Evolutionary conservation across 2,888 invertebrate species (phyloP), one percentile per base, ranked within the genome.

Genomic region (Drosophila aldrichi): DNA sequence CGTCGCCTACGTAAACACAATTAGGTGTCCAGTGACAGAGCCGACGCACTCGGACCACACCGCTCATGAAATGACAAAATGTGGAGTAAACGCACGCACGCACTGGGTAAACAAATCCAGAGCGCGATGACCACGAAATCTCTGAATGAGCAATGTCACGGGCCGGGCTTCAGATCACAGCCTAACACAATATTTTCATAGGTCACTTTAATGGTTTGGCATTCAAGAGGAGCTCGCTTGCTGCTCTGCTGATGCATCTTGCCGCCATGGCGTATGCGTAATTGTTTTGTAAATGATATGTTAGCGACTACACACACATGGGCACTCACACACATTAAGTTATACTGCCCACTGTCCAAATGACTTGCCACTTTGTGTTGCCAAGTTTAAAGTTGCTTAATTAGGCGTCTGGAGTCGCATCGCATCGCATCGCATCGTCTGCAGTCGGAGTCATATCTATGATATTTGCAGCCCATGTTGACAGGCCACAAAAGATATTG

Each of bases 161-260:
- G 76, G 55, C 61, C 67, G 78, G 76, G 55, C 61, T 55, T 18
- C 70, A 69, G 71, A 63, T 54, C 48, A 55, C 51, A 57, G 48
- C 84, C 85, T 84, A 87, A 89, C 72, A 87, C 62, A 87, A 87
- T 87, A 87, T 87, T 87, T 74, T 82, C 81, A 74, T 84, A 84
- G 81, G 81, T 84, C 88, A 81, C 82, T 87, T 89, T 76, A 79
- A 89, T 87, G 88, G 85, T 59, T 84, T 74, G 73, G 64, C 64
- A 70, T 75, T 81, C 46, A 65, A 80, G 79, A 75, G 71, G 63
- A 46, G 55, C 55, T 62, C 32, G 41, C 32, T 18, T 43, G 40
- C 52, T 57, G n/a, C 41, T 22, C 18, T 22, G 29, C 18, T 22
- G 77, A 78, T 82, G 70, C 76, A 82, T 73, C 75, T 77, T 56